Evolutionary conservation across 2,888 invertebrate genomes (phyloP).

Genomic region (Drosophila mayaguana): DNA sequence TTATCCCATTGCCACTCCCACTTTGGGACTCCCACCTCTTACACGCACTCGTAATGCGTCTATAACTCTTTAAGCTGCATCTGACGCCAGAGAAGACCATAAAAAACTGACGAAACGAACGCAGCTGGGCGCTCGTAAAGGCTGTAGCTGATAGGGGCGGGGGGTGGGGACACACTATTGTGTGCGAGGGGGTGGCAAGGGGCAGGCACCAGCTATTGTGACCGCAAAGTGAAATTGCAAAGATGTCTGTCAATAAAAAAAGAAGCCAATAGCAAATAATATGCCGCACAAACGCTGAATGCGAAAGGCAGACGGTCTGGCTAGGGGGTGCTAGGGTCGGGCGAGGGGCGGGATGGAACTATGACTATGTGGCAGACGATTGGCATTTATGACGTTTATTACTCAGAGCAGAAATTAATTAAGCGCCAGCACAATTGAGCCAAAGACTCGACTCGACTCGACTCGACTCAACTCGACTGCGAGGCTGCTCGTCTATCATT

Average conservation of each 20-base stretch:
- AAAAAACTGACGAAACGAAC: conserved; percentile 26
- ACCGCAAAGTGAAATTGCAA: conserved; percentile 77
- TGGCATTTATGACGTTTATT: conserved; percentile 72
- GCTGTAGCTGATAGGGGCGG: no score
- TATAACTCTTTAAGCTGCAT: conserved; percentile 29
- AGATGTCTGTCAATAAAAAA: conserved; percentile 59
- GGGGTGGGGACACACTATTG: neutral
- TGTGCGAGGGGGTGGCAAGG: conserved; percentile 1
- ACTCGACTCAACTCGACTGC: neutral
- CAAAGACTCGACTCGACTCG: neutral
- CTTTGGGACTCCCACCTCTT: neutral
- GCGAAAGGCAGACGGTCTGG: conserved; percentile 2
- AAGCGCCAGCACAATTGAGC: conserved; percentile 54
- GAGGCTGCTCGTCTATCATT: conserved; percentile 18
- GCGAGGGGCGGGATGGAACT: neutral
- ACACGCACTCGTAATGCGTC: conserved; percentile 7
- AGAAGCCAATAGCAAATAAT: conserved; percentile 70
- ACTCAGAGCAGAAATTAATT: conserved; percentile 69
- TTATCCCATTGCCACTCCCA: neutral
- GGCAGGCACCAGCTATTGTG: conserved; percentile 1
- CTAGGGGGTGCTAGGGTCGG: no score
- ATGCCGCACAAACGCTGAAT: conserved; percentile 65
- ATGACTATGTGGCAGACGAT: conserved; percentile 29
- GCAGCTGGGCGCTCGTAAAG: neutral
- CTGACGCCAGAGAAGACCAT: conserved; percentile 13